A percentile compares a stretch with the other conserved stretches of the same genome.
Evolutionary conservation across 2,797 vertebrate genomes (phyloP).

Genomic region (Poeciliopsis gracilis): DNA sequence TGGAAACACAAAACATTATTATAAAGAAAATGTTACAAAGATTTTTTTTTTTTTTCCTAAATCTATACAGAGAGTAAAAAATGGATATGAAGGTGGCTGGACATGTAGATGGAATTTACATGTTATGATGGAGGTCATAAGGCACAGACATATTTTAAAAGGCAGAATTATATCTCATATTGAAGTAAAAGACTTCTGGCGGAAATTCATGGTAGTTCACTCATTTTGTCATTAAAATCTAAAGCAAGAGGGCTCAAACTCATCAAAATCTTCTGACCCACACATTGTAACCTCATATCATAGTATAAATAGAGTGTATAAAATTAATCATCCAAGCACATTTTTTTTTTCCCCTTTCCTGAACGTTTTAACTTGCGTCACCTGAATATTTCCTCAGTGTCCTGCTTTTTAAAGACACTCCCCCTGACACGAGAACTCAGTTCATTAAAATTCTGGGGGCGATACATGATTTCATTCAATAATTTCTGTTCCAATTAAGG

Average conservation of each 20-base stretch:
- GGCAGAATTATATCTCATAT: not conserved
- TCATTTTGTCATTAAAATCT: constrained; percentile 8
- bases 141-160: not conserved
- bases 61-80: not conserved
- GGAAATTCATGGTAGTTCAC: not conserved
- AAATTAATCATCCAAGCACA: constrained; percentile 6
- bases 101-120: not conserved
- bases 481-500: not conserved
- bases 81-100: not conserved
- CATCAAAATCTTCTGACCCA: constrained; percentile 7
- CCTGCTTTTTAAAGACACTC: not conserved
- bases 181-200: not conserved
- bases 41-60: not conserved
- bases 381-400: not conserved
- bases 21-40: not conserved
- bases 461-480: not conserved
- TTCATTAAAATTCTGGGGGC: not conserved
- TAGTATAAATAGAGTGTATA: not conserved
- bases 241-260: constrained; percentile 1
- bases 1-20: not conserved
- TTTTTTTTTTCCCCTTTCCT: not conserved
- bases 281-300: not conserved
- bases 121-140: constrained; percentile 1
- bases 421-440: not conserved
- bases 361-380: constrained; percentile 1